Evolutionary conservation across 1,140 invertebrate species (phyloP).

Genomic region (Forficula auricularia): DNA sequence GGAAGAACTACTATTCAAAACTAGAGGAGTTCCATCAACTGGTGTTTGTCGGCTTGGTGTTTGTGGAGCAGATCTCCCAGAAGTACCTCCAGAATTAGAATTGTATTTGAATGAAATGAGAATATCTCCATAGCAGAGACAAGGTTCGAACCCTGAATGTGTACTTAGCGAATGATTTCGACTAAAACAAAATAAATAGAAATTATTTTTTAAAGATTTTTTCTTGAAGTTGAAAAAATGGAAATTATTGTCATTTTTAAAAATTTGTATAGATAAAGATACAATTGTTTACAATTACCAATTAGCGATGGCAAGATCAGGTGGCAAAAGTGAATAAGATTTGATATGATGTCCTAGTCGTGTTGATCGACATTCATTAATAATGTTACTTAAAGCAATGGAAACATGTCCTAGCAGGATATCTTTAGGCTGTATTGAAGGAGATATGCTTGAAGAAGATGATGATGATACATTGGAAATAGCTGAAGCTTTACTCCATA

Average conservation of each 20-base stretch:
- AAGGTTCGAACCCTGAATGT: constrained; percentile 75
- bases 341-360: constrained; percentile 62
- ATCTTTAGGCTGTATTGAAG: constrained; percentile 26
- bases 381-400: constrained; percentile 52
- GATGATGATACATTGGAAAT: too few species aligned
- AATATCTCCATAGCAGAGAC: constrained; percentile 77
- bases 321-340: constrained; percentile 27
- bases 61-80: too few species aligned
- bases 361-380: constrained; percentile 61
- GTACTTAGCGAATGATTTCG: constrained; percentile 41
- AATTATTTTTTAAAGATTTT: neutral
- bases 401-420: constrained; percentile 60
- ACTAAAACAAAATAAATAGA: constrained; percentile 24
- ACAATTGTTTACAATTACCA: constrained; percentile 7
- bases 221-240: constrained; percentile 2
- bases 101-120: constrained; percentile 65
- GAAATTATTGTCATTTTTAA: constrained; percentile 1
- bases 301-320: constrained; percentile 16
- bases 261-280: neutral
- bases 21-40: too few species aligned
- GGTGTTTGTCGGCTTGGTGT: too few species aligned
- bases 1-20: constrained; percentile 6
- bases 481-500: constrained; percentile 42
- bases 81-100: constrained; percentile 4
- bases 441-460: neutral